Conservation (phyloP, 2,888 invertebrate genomes). For the Cryptocheilus praepositus region DNA sequence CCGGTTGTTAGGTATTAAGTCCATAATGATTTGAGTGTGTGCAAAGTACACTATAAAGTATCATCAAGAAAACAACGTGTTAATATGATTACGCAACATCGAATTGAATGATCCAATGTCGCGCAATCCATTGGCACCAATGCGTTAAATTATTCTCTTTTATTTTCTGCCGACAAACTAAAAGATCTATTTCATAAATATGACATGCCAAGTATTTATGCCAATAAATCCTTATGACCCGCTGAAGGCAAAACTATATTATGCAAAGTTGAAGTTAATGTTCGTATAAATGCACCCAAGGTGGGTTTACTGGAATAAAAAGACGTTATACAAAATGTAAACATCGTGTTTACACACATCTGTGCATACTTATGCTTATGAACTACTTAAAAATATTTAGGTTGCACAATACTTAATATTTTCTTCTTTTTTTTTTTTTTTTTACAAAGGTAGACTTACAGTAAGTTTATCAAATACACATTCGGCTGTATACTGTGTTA, state of each 20-base stretch:
- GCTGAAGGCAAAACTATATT: slow-evolving; percentile 29
- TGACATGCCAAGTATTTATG: slow-evolving; percentile 37
- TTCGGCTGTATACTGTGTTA: slow-evolving; percentile 8
- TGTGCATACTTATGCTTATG: background rate
- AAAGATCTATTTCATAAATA: slow-evolving; percentile 31
- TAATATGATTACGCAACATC: too few species aligned
- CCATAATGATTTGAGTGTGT: slow-evolving; percentile 24
- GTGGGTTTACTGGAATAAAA: slow-evolving; percentile 19
- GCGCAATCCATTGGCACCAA: too few species aligned
- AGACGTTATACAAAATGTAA: slow-evolving; percentile 1
- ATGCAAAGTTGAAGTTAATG: slow-evolving; percentile 27
- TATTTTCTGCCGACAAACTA: background rate
- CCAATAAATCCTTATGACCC: slow-evolving; percentile 27
- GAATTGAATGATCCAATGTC: too few species aligned
- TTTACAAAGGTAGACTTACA: slow-evolving; percentile 29
- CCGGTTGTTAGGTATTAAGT: too few species aligned
- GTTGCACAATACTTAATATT: too few species aligned
- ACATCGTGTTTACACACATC: background rate
- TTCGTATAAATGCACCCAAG: slow-evolving; percentile 12
- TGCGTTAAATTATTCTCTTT: slow-evolving; percentile 15
- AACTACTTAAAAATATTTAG: too few species aligned
- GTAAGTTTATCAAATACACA: slow-evolving; percentile 16
- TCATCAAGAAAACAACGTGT: background rate
- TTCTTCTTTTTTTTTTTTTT: too few species aligned
- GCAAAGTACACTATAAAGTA: slow-evolving; percentile 20